These are phyloP conservation scores for Eclectus roratus DNA, from an alignment of 2,113 vertebrate genomes.

Conservation along the genomic window DNA sequence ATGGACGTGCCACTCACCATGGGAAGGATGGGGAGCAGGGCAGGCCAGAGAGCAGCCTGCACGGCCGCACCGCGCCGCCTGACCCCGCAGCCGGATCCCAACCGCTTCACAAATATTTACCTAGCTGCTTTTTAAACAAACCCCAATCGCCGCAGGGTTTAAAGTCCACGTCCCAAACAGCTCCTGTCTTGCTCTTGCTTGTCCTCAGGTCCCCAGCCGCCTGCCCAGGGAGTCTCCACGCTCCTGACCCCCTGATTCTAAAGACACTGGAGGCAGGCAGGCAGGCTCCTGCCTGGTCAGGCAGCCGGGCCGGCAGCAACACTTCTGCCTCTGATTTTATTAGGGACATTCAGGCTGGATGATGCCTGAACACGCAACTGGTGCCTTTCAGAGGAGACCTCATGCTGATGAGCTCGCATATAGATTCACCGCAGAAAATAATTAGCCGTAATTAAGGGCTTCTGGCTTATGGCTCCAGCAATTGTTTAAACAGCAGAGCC, in stretches of 20 bases:
- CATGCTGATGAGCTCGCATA: constrained; percentile 33
- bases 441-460: constrained; percentile 62
- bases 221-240: neutral
- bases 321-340: neutral
- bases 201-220: neutral
- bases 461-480: constrained; percentile 57
- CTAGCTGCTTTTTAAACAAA: constrained; percentile 48
- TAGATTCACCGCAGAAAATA: constrained; percentile 48
- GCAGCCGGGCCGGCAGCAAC: neutral
- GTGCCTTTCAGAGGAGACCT: constrained; percentile 36
- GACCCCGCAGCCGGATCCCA: constrained; percentile 18
- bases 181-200: constrained; percentile 25
- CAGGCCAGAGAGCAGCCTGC: neutral
- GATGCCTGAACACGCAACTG: constrained; percentile 18
- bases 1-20: accelerated
- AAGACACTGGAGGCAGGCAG: neutral
- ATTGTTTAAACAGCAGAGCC: constrained; percentile 53
- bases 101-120: constrained; percentile 56
- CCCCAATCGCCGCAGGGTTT: constrained; percentile 34
- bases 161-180: constrained; percentile 51
- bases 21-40: neutral
- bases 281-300: neutral
- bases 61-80: neutral
- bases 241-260: neutral
- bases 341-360: neutral